phyloP scores from a whole-genome alignment of 2,888 invertebrate genomes.

The Acanthosepion esculentum region DNA sequence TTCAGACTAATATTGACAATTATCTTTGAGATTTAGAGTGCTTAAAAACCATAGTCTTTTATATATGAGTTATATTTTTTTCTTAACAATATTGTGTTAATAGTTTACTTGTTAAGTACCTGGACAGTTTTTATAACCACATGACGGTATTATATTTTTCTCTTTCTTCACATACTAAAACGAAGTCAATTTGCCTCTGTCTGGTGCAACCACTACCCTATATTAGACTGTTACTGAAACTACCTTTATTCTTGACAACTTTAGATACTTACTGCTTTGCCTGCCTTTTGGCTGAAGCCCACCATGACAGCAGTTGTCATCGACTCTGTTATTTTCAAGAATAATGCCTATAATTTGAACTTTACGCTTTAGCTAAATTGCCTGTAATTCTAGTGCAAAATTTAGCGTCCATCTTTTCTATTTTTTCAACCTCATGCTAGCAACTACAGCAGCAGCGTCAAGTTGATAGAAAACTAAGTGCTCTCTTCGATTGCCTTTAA shows the following conservation, averaged over 20 bases:
- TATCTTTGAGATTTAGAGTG: too few species aligned
- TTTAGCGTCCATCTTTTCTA: background rate
- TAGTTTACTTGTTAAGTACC: too few species aligned
- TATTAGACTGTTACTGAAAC: background rate
- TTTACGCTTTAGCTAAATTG: background rate
- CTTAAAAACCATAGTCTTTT: too few species aligned
- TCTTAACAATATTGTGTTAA: too few species aligned
- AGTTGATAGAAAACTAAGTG: background rate
- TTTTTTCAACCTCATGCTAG: background rate
- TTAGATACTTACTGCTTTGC: background rate
- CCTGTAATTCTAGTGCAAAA: slow-evolving; percentile 20
- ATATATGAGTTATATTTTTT: too few species aligned
- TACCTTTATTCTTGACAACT: background rate
- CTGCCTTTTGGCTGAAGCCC: background rate
- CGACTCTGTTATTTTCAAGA: background rate
- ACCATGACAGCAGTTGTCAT: slow-evolving; percentile 9
- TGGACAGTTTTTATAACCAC: too few species aligned
- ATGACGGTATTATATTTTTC: too few species aligned
- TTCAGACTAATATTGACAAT: too few species aligned
- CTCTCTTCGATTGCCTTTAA: background rate
- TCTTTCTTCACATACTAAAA: too few species aligned
- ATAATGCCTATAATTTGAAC: slow-evolving; percentile 33
- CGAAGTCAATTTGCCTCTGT: background rate
- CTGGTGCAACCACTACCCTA: background rate
- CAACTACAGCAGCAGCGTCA: background rate